Evolutionary conservation across 2,113 vertebrate species (phyloP).

Genomic region (Lepus timidus): DNA sequence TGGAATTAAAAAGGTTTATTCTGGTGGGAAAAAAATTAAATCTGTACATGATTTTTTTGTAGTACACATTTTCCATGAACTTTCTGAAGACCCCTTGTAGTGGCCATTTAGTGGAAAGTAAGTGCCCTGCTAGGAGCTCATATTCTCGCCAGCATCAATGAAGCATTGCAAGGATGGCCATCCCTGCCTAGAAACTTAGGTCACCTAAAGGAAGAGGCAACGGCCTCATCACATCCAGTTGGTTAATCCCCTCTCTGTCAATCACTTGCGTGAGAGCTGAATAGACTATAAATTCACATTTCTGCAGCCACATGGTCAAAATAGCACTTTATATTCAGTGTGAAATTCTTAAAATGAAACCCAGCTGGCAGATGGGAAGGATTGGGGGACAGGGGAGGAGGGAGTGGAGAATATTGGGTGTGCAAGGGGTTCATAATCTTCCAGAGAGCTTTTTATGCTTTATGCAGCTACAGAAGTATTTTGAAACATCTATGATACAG

Average conservation of each 20-base stretch:
- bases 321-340: slow-evolving; percentile 84
- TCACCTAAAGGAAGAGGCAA: slow-evolving; percentile 51
- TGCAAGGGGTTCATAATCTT: slow-evolving; percentile 62
- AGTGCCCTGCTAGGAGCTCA: background rate
- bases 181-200: background rate
- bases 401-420: slow-evolving; percentile 61
- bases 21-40: no score
- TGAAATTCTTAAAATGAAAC: slow-evolving; percentile 86
- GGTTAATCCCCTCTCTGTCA: slow-evolving; percentile 77
- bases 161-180: background rate
- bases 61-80: no score
- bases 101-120: background rate
- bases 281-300: slow-evolving; percentile 82
- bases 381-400: background rate
- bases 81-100: no score
- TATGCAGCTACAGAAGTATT: slow-evolving; percentile 60
- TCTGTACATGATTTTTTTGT: no score
- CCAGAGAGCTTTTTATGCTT: slow-evolving; percentile 70
- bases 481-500: slow-evolving; percentile 66
- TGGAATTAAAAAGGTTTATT: no score
- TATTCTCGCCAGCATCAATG: background rate
- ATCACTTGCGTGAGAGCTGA: slow-evolving; percentile 73
- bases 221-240: slow-evolving; percentile 29
- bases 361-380: slow-evolving; percentile 80
- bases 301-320: slow-evolving; percentile 85